phyloP scores from a whole-genome alignment of 1,140 invertebrate genomes.

The Metaphire vulgaris region DNA sequence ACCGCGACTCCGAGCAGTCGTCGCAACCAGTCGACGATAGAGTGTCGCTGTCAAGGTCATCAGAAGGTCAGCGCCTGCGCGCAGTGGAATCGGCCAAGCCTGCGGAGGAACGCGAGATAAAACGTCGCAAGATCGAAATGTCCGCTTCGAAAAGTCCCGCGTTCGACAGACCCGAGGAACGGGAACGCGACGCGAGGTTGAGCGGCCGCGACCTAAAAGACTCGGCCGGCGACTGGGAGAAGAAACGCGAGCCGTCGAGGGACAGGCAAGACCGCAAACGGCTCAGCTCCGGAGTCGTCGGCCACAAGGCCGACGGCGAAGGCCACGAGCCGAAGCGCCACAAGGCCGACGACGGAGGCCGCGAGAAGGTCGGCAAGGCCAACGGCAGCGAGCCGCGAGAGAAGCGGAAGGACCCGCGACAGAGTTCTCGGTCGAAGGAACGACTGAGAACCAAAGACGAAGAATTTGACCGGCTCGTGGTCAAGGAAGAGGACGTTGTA shows the following conservation, averaged over 20 bases:
- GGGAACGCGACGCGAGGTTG: neutral
- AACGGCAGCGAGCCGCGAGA: neutral
- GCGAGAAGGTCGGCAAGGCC: neutral
- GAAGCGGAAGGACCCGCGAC: neutral
- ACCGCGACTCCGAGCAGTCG: neutral
- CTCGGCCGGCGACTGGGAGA: conserved; percentile 5
- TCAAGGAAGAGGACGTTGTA: neutral
- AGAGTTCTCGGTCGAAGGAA: neutral
- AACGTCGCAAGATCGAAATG: neutral
- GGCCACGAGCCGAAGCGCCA: conserved; percentile 7
- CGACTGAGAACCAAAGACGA: neutral
- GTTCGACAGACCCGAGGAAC: neutral
- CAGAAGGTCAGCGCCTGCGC: neutral
- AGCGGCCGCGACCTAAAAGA: conserved; percentile 1
- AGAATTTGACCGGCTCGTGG: neutral
- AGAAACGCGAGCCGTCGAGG: neutral
- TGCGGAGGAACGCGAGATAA: neutral
- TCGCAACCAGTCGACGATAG: neutral
- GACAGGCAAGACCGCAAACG: conserved; percentile 9
- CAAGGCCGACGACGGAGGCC: conserved; percentile 10
- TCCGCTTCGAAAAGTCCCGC: neutral
- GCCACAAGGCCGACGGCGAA: conserved; percentile 1
- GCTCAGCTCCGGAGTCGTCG: neutral
- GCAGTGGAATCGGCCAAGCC: neutral
- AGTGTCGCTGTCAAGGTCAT: neutral